phyloP scores from a whole-genome alignment of 2,797 vertebrate species.

The Lutjanus campechanus region DNA sequence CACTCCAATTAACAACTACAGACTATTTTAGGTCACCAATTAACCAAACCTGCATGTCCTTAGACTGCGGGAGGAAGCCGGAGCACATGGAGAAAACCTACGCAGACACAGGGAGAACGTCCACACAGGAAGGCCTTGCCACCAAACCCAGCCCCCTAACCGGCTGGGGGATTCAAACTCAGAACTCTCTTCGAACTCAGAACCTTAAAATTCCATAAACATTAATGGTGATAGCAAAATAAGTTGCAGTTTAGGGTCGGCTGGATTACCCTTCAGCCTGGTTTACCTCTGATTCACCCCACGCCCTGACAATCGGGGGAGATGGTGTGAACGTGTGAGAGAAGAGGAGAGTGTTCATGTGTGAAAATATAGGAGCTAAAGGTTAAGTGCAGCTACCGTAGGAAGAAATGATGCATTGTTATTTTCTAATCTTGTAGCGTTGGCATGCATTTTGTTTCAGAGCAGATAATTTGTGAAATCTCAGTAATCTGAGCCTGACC shows the following conservation, averaged over 20 bases:
- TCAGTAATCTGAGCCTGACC: background rate
- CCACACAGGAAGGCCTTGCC: no score
- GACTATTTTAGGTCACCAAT: no score
- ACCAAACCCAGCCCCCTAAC: no score
- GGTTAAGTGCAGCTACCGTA: background rate
- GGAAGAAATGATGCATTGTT: background rate
- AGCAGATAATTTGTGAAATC: background rate
- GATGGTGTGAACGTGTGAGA: slow-evolving; percentile 7
- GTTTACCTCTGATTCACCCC: background rate
- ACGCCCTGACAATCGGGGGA: background rate
- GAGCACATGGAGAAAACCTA: no score
- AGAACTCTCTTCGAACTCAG: no score
- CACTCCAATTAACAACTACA: no score
- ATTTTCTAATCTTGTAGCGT: background rate
- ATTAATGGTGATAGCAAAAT: background rate
- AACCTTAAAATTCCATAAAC: background rate
- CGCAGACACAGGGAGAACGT: no score
- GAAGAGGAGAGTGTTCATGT: background rate
- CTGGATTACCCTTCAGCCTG: slow-evolving; percentile 24
- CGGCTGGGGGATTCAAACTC: no score
- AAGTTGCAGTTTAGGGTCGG: background rate
- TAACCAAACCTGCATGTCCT: no score
- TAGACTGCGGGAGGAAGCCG: no score
- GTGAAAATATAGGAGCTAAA: background rate
- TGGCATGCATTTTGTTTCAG: background rate